Percentiles rank a stretch among this genome's conserved stretches.
These are phyloP conservation scores for Silurus glanis DNA, from an alignment of 2,113 vertebrate species.

Conservation along the genomic window DNA sequence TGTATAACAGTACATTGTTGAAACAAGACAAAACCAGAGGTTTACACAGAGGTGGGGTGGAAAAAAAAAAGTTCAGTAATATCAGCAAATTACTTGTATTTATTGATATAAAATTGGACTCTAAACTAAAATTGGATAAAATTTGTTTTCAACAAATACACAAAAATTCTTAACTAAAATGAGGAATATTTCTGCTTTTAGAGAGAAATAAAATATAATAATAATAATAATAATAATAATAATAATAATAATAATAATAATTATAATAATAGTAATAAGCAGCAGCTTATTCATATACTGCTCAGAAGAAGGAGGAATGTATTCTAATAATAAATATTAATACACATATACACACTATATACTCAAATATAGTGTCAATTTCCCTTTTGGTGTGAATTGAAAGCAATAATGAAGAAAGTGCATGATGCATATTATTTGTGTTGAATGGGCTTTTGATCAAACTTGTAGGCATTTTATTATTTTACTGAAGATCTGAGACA, in stretches of 20 bases:
- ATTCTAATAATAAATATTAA: slow-evolving; percentile 37
- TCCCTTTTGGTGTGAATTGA: slow-evolving; percentile 37
- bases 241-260: slow-evolving; percentile 30
- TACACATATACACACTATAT: slow-evolving; percentile 37
- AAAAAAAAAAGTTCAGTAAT: slow-evolving; percentile 1
- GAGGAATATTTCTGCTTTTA: neutral
- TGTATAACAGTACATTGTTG: slow-evolving; percentile 2
- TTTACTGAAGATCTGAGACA: neutral
- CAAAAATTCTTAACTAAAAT: neutral
- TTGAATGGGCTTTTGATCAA: neutral
- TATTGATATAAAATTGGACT: slow-evolving; percentile 9
- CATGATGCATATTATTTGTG: neutral
- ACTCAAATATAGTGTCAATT: slow-evolving; percentile 36
- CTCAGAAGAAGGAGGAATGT: slow-evolving; percentile 4
- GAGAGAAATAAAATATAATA: neutral
- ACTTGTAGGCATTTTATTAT: neutral
- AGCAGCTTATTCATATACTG: neutral
- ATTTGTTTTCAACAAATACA: neutral
- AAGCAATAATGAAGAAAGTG: slow-evolving; percentile 11
- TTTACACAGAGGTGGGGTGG: neutral
- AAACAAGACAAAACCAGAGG: slow-evolving; percentile 9
- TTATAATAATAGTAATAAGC: neutral
- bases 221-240: slow-evolving; percentile 31
- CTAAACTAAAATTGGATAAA: too few relatives aligned
- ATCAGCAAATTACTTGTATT: slow-evolving; percentile 13